Evolutionary conservation across 2,888 invertebrate genomes (phyloP).

Genomic region (Crepidodera aurea): DNA sequence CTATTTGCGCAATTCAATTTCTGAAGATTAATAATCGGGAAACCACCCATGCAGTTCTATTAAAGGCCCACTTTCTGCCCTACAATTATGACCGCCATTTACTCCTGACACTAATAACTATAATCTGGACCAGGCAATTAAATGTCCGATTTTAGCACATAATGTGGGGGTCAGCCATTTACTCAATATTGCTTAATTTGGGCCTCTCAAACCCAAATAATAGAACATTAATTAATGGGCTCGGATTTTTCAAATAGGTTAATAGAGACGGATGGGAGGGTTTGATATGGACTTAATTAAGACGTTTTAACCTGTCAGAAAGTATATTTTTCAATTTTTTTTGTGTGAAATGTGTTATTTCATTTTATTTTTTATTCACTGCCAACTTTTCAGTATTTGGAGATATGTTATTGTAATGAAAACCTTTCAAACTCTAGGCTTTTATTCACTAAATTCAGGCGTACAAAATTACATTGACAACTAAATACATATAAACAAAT

Average conservation of each 20-base stretch:
- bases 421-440: no score
- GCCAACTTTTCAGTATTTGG: no score
- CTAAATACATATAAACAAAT: no score
- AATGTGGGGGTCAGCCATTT: conserved; percentile 30
- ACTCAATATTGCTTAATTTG: conserved; percentile 27
- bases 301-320: background rate
- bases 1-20: conserved; percentile 1
- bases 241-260: conserved; percentile 24
- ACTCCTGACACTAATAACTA: conserved; percentile 32
- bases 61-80: conserved; percentile 29
- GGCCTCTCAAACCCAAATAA: conserved; percentile 19
- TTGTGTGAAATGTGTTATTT: no score
- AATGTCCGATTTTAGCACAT: conserved; percentile 37
- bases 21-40: background rate
- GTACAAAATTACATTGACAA: no score
- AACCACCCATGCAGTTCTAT: conserved; percentile 37
- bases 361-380: no score
- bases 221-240: conserved; percentile 24
- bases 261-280: conserved; percentile 26
- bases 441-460: no score
- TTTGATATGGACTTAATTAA: background rate
- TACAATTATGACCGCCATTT: conserved; percentile 34
- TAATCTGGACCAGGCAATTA: conserved; percentile 36
- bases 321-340: no score
- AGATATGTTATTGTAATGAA: no score